A percentile compares a stretch with the other conserved stretches of the same genome.
Conservation (phyloP, 2,888 invertebrate species). For the Scaptomyza cyrtandrae region DNA sequence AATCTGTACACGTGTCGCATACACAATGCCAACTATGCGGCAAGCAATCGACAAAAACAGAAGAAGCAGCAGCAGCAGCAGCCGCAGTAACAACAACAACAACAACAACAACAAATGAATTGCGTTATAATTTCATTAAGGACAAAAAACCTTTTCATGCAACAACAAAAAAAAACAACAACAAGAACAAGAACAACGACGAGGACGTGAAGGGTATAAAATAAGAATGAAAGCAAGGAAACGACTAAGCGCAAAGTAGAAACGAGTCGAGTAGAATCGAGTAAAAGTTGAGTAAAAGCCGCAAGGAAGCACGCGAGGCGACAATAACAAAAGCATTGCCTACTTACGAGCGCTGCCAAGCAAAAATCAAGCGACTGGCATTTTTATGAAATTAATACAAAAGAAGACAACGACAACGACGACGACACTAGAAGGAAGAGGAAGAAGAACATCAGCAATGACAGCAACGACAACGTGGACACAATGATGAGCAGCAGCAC, state of each 20-base stretch:
- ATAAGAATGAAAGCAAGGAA: conserved; percentile 1
- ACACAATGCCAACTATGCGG: conserved; percentile 50
- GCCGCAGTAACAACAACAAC: conserved; percentile 20
- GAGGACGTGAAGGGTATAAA: conserved; percentile 25
- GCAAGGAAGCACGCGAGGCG: conserved; percentile 49
- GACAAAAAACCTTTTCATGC: conserved; percentile 68
- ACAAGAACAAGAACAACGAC: not conserved
- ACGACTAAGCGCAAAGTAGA: not conserved
- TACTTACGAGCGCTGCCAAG: conserved; percentile 60
- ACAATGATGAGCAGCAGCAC: conserved; percentile 57
- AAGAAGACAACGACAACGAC: conserved; percentile 26
- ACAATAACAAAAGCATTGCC: conserved; percentile 68
- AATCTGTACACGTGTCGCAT: conserved; percentile 58
- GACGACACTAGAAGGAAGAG: conserved; percentile 11
- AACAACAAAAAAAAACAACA: conserved; percentile 19
- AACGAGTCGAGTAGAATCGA: conserved; percentile 24
- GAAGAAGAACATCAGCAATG: conserved; percentile 39
- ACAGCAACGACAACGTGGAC: conserved; percentile 48
- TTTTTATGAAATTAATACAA: conserved; percentile 80
- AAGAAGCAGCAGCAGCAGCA: conserved; percentile 16
- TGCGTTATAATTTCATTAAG: conserved; percentile 80
- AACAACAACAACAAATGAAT: conserved; percentile 61
- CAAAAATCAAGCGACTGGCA: conserved; percentile 72
- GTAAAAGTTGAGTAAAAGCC: conserved; percentile 38
- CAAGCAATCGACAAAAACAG: conserved; percentile 18